phyloP scores from a whole-genome alignment of 2,113 vertebrate genomes.

The Hippocampus mohnikei region DNA sequence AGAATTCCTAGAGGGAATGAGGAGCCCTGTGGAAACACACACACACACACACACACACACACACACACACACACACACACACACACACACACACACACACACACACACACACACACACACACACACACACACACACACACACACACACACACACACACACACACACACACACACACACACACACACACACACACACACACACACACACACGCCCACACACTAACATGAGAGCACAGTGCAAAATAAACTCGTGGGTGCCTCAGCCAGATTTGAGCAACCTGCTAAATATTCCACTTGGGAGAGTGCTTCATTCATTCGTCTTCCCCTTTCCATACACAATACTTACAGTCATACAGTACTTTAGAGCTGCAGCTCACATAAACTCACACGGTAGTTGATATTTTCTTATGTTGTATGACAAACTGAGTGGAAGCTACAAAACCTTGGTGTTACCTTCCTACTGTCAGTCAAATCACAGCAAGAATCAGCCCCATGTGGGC shows the following conservation, averaged over 20 bases:
- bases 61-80: conserved; percentile 54
- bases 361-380: no score
- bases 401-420: conserved; percentile 2
- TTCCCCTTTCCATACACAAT: no score
- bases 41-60: conserved; percentile 55
- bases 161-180: conserved; percentile 49
- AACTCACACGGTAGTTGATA: no score
- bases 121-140: conserved; percentile 49
- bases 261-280: conserved; percentile 28
- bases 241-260: conserved; percentile 19
- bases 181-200: conserved; percentile 49
- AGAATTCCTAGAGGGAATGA: conserved; percentile 34
- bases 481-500: conserved; percentile 44
- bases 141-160: conserved; percentile 50
- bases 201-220: conserved; percentile 51
- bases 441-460: conserved; percentile 31
- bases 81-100: conserved; percentile 53
- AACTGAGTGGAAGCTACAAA: conserved; percentile 18
- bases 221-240: conserved; percentile 31
- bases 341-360: no score
- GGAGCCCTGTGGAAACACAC: conserved; percentile 31
- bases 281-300: conserved; percentile 36
- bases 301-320: conserved; percentile 7
- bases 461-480: conserved; percentile 59
- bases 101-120: conserved; percentile 53